Percentiles rank a stretch among this genome's conserved stretches.
Evolutionary conservation across 2,888 invertebrate genomes (phyloP).

Genomic region (Nymphalis polychloros): DNA sequence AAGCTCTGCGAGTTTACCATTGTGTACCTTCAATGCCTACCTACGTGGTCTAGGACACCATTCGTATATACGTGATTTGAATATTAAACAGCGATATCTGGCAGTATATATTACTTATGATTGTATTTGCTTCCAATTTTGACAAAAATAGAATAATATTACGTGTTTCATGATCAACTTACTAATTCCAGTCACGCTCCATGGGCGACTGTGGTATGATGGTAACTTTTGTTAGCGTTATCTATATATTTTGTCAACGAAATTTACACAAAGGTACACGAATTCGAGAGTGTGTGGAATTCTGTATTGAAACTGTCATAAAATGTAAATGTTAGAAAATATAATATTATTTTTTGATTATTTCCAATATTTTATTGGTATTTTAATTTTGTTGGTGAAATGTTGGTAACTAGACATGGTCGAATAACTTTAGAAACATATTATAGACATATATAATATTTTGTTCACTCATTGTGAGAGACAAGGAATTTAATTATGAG

Average conservation of each 20-base stretch:
- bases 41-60: neutral
- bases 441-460: neutral
- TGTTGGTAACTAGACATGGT: neutral
- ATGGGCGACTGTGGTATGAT: neutral
- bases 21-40: neutral
- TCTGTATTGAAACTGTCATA: neutral
- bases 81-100: neutral
- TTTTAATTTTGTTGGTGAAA: neutral
- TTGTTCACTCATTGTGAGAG: neutral
- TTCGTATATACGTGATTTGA: neutral
- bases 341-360: neutral
- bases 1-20: too few relatives aligned
- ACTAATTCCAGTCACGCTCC: neutral
- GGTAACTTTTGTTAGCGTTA: neutral
- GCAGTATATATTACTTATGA: neutral
- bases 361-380: too few relatives aligned
- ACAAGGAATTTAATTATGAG: neutral
- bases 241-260: neutral
- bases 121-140: neutral
- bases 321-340: neutral
- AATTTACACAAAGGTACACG: neutral
- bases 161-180: neutral
- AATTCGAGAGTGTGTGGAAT: neutral
- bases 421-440: neutral
- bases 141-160: neutral